Evolutionary conservation across 2,888 invertebrate species (phyloP), one percentile per base, ranked within the genome.

Genomic region (Tenodera sinensis): DNA sequence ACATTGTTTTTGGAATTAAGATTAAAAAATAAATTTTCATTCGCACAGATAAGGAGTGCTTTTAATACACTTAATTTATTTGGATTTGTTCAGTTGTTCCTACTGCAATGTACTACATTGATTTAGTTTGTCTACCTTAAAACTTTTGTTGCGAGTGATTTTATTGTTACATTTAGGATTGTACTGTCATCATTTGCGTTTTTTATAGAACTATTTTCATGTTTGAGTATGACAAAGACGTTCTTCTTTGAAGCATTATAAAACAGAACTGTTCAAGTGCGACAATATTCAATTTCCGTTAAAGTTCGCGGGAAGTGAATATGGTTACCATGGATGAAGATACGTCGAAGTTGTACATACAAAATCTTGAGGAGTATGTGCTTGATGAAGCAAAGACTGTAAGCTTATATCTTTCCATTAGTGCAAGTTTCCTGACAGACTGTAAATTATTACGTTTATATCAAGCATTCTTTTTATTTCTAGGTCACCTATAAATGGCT

Each of bases 401-500:
- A 88, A 91, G 91, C 28, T 91, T 84, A 25, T 85, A 47, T 83
- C 71, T 85, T 84, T 30, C 34, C 28, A n/a, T 14, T 28, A 88
- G 81, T 87, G 9, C 85, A 3, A 25, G 25, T 71, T 27, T 91
- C 84, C 54, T 34, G 42, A 9, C 42, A 42, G 84, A 90, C 28
- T 90, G 12, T 90, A n/a, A 54, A 71, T 71, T 71, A 71, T 8
- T 6, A 71, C 14, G 4, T 25, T 83, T 15, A 28, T 14, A 14
- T 83, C 6, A n/a, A 27, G 3, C 1, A 83, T 28, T 27, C 12
- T 14, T 83, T 83, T 71, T 8, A 30, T 84, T 90, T 89, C 20
- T 89, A 94, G 94, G 93, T 94, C 3, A 94, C 94, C 0, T 94
- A 94, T 90, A 93, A 93, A 91, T 93, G 93, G 93, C 91, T 94